Conservation (phyloP, 1,140 invertebrate genomes). For the Heliconius hermathena region DNA sequence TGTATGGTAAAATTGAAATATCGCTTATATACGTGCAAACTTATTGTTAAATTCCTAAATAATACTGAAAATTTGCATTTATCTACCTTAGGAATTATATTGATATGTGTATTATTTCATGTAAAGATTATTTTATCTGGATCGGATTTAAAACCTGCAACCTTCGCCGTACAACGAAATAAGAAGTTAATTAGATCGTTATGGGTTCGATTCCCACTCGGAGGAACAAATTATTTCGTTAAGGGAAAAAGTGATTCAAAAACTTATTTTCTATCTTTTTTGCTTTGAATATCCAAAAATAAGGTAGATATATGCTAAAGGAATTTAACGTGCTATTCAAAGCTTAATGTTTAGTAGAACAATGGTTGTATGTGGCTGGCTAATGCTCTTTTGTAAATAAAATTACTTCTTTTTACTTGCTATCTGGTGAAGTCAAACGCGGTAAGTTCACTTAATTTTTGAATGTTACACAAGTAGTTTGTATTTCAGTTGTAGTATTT, state of each 20-base stretch:
- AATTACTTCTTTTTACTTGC: slow-evolving; percentile 73
- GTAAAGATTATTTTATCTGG: neutral
- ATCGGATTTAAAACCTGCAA: neutral
- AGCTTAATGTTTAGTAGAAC: neutral
- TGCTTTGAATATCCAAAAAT: neutral
- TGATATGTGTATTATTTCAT: neutral
- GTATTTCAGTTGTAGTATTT: neutral
- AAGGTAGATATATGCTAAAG: neutral
- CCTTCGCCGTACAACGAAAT: no score
- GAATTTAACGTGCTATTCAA: neutral
- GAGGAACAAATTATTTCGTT: no score
- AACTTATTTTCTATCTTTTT: neutral
- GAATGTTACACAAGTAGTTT: slow-evolving; percentile 26
- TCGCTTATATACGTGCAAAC: neutral
- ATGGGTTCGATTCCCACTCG: no score
- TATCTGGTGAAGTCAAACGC: slow-evolving; percentile 69
- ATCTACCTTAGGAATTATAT: neutral
- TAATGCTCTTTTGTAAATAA: slow-evolving; percentile 68
- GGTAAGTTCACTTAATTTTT: slow-evolving; percentile 61
- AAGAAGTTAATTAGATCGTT: no score
- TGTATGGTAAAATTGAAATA: neutral
- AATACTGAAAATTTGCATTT: neutral
- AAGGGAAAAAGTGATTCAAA: neutral
- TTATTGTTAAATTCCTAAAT: neutral
- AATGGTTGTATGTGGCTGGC: slow-evolving; percentile 48